These are phyloP conservation scores for Axis porcinus DNA, from an alignment of 2,113 vertebrate species.

Conservation along the genomic window DNA sequence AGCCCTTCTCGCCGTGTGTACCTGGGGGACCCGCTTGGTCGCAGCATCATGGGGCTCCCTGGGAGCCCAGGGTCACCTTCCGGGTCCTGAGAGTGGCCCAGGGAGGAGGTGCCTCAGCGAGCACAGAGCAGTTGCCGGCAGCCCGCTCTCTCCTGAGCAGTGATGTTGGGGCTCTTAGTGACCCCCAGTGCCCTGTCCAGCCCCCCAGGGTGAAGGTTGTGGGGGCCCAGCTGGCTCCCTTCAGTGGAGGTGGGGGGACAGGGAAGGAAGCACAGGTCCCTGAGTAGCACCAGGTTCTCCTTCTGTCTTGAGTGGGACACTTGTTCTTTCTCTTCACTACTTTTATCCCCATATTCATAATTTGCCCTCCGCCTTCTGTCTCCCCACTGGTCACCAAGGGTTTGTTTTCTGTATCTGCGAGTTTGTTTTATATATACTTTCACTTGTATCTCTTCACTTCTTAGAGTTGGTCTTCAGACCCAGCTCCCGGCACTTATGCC, in stretches of 20 bases:
- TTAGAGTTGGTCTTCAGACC: background rate
- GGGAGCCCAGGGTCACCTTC: background rate
- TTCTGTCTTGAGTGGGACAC: fast-evolving
- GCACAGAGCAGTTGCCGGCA: background rate
- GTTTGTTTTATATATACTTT: background rate
- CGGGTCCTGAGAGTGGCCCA: background rate
- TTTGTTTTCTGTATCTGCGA: background rate
- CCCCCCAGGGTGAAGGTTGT: fast-evolving
- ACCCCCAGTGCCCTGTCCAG: fast-evolving
- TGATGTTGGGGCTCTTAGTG: fast-evolving
- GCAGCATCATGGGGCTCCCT: fast-evolving
- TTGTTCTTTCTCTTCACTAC: background rate
- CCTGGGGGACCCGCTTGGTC: background rate
- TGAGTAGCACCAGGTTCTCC: no score
- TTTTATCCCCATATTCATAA: background rate
- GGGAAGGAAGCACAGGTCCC: background rate
- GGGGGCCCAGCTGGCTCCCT: background rate
- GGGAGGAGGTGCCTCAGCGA: fast-evolving
- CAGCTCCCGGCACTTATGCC: no score
- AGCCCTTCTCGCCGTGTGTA: background rate
- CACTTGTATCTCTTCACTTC: background rate
- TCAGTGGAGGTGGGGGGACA: fast-evolving
- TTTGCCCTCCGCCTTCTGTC: fast-evolving
- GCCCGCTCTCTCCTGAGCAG: background rate
- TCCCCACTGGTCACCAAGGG: background rate